Percentiles rank a stretch among this genome's conserved stretches.
Evolutionary conservation across 2,113 vertebrate genomes (phyloP).

Genomic region (Grallaria varia): DNA sequence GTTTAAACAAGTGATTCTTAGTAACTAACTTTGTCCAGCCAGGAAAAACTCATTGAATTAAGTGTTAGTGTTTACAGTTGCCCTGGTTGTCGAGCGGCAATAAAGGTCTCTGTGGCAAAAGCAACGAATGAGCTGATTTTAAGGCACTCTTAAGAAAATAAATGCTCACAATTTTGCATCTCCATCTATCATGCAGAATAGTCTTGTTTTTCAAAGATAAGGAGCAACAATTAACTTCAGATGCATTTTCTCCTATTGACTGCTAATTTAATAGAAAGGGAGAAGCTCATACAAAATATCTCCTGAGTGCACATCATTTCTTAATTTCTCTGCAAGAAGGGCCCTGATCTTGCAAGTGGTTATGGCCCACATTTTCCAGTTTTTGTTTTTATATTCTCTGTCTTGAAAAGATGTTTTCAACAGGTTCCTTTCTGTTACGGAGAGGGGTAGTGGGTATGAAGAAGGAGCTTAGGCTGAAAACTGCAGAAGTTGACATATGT

Average conservation of each 20-base stretch:
- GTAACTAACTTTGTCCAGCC: not conserved
- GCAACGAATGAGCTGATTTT: not conserved
- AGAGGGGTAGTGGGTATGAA: not conserved
- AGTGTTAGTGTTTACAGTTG: not conserved
- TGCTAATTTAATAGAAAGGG: not conserved
- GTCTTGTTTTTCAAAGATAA: not conserved
- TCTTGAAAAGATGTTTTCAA: not conserved
- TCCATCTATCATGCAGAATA: not conserved
- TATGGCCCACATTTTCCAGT: not conserved
- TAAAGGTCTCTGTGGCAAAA: not conserved
- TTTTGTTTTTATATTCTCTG: not conserved
- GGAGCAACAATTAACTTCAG: not conserved
- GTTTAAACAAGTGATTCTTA: not conserved
- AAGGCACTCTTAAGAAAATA: not conserved
- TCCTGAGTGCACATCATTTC: not conserved
- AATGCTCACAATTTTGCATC: not conserved
- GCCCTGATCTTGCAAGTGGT: not conserved
- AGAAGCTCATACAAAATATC: not conserved
- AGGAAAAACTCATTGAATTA: not conserved
- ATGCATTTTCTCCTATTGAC: not conserved
- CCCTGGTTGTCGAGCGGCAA: not conserved
- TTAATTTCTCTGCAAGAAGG: not conserved
- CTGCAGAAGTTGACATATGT: not conserved
- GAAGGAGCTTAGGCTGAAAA: not conserved
- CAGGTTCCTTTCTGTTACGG: not conserved